A percentile compares a stretch with the other conserved stretches of the same genome.
Conservation (phyloP, 2,113 vertebrate species). For the Rhea pennata region DNA sequence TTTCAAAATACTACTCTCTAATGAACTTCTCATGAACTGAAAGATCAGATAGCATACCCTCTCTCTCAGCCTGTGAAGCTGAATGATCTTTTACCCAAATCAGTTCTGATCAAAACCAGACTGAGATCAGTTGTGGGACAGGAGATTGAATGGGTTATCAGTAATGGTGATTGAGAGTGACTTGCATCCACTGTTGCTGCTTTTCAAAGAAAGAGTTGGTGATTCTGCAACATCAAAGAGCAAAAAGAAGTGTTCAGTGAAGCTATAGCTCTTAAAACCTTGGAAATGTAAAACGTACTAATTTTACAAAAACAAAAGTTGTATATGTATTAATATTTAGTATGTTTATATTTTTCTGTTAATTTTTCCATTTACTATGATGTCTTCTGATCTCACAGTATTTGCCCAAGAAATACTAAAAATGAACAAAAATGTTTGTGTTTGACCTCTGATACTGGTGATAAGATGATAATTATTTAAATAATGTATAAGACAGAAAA, state of each 20-base stretch:
- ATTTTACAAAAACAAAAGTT: not conserved
- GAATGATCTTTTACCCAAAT: constrained; percentile 27
- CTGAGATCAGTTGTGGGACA: constrained; percentile 52
- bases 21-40: not conserved
- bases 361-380: not conserved
- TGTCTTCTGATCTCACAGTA: not conserved
- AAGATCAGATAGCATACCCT: not conserved
- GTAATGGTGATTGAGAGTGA: constrained; percentile 9
- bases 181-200: constrained; percentile 53
- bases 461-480: not conserved
- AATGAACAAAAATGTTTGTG: not conserved
- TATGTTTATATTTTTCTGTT: not conserved
- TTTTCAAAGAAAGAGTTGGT: constrained; percentile 41
- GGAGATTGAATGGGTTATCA: constrained; percentile 51
- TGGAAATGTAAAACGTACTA: not conserved
- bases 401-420: not conserved
- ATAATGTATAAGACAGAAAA: not conserved
- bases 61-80: constrained; percentile 59
- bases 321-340: not conserved
- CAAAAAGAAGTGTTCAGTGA: not conserved
- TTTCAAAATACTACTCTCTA: constrained; percentile 26
- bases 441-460: not conserved
- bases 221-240: constrained; percentile 47
- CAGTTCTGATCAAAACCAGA: constrained; percentile 59
- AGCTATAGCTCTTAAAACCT: not conserved